These are phyloP conservation scores for Panthera tigris DNA, from an alignment of 2,113 vertebrate species.

Conservation along the genomic window DNA sequence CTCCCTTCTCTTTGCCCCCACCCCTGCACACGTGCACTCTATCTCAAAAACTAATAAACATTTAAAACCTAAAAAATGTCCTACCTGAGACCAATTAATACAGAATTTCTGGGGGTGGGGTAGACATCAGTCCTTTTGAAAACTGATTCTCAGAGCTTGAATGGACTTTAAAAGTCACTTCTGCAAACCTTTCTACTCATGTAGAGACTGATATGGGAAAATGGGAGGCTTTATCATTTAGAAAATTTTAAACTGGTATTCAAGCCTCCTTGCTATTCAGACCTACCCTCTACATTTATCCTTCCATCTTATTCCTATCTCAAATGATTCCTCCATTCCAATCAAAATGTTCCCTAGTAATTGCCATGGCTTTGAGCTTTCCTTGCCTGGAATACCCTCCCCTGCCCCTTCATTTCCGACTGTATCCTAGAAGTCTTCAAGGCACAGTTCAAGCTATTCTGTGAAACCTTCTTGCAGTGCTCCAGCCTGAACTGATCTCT, in stretches of 20 bases:
- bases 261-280: neutral
- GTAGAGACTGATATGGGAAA: neutral
- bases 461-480: neutral
- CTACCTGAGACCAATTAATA: constrained; percentile 21
- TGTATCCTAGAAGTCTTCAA: neutral
- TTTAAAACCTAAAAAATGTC: neutral
- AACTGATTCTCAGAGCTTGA: constrained; percentile 2
- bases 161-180: constrained; percentile 25
- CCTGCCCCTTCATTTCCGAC: neutral
- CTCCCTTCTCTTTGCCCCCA: too few species aligned
- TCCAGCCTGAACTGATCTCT: neutral
- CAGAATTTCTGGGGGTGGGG: neutral
- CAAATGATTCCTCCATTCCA: neutral
- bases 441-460: neutral
- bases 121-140: constrained; percentile 26
- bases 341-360: neutral
- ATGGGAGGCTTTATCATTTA: neutral
- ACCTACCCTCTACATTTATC: neutral
- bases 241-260: neutral
- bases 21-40: too few species aligned
- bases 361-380: neutral
- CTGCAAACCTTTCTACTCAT: neutral
- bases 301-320: neutral
- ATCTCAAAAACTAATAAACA: too few species aligned
- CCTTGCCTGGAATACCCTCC: neutral